These are phyloP conservation scores for Cettia cetti DNA, from an alignment of 2,113 vertebrate genomes.

Conservation along the genomic window DNA sequence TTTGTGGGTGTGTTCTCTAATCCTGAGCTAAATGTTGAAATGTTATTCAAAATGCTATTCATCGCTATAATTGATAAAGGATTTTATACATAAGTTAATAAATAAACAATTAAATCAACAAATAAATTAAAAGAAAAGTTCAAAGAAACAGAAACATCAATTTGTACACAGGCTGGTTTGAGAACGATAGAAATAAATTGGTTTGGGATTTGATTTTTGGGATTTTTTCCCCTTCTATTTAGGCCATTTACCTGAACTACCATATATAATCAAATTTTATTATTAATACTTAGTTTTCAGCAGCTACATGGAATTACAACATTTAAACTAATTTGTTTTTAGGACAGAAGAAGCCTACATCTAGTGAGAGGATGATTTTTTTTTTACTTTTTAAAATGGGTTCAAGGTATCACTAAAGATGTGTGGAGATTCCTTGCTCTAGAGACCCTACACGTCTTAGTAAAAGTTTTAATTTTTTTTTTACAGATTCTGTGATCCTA, in stretches of 20 bases:
- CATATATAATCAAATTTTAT: neutral
- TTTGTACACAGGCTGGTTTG: rapidly evolving
- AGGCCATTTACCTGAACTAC: neutral
- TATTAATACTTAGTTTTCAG: neutral
- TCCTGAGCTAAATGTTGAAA: neutral
- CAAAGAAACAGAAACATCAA: rapidly evolving
- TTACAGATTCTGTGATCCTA: neutral
- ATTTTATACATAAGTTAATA: rapidly evolving
- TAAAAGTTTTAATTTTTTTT: neutral
- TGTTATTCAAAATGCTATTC: neutral
- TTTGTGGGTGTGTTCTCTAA: neutral
- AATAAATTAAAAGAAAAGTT: neutral
- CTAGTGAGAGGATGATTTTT: neutral
- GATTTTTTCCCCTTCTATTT: neutral
- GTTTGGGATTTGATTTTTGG: rapidly evolving
- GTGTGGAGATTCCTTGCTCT: neutral
- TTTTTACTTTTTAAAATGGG: neutral
- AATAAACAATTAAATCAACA: neutral
- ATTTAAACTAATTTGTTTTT: neutral
- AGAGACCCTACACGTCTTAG: neutral
- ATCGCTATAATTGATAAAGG: neutral
- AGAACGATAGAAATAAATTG: neutral
- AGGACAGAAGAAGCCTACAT: neutral
- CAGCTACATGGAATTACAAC: neutral
- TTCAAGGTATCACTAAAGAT: neutral